Conservation (phyloP, 2,888 invertebrate species). For the Brenthis daphne region DNA sequence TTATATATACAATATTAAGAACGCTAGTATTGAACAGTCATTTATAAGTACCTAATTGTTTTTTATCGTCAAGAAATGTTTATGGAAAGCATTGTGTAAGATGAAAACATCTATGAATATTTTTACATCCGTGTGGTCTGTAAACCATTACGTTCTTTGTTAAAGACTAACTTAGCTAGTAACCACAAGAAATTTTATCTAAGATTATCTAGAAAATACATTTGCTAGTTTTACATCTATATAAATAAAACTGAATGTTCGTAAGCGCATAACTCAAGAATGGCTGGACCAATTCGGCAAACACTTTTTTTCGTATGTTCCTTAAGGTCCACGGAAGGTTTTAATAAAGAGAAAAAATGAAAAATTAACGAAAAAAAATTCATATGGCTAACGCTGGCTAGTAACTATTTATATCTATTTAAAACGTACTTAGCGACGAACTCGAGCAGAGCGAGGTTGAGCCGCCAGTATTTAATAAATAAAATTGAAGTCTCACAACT, state of each 20-base stretch:
- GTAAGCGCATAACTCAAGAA: too few relatives aligned
- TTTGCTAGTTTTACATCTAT: background rate
- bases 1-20: background rate
- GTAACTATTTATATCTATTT: too few relatives aligned
- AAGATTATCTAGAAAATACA: background rate
- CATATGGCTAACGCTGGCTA: too few relatives aligned
- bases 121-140: slow-evolving; percentile 1
- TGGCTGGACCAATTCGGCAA: too few relatives aligned
- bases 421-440: too few relatives aligned
- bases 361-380: too few relatives aligned
- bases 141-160: slow-evolving; percentile 5
- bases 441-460: too few relatives aligned
- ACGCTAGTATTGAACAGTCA: background rate
- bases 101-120: slow-evolving; percentile 17
- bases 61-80: slow-evolving; percentile 14
- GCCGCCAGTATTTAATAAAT: background rate
- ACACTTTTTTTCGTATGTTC: too few relatives aligned
- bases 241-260: too few relatives aligned
- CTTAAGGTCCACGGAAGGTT: too few relatives aligned
- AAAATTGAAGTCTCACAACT: too few relatives aligned
- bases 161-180: background rate
- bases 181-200: background rate
- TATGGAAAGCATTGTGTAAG: slow-evolving; percentile 28
- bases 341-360: too few relatives aligned
- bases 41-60: background rate